Evolutionary conservation across 2,888 invertebrate species (phyloP), one percentile per base, ranked within the genome.

Genomic region (Cephus spinipes): DNA sequence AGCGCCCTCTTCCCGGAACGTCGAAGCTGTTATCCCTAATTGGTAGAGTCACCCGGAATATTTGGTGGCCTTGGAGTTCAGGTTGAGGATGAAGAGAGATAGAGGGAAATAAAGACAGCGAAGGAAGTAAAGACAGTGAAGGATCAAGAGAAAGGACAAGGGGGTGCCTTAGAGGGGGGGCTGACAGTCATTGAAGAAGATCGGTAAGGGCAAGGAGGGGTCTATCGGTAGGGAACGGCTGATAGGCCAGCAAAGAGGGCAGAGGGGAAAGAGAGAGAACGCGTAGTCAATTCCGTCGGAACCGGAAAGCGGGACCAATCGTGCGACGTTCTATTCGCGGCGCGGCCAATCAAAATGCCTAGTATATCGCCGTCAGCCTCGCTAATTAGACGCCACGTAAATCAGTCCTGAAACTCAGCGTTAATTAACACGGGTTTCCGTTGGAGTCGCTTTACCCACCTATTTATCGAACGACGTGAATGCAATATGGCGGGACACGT

Each of bases 341-440:
- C 81, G 83, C 84, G 85, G 88, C 90, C 90, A 90, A 91, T 91
- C 91, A 91, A 90, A 91, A 91, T 91, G 90, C 90, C 89, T 90
- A 89, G 88, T 89, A 82, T 89, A 90, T 90, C 89, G 89, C 88
- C 89, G 89, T 89, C 90, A 90, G 89, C 87, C 87, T 85, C 87
- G 89, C 90, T 91, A 91, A 91, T 91, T 91, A 91, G 91, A 91
- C 90, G 91, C 90, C 90, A 90, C 90, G 91, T 91, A 90, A 90
- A 90, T 91, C 91, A 91, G 91, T 89, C 89, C 89, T 90, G 90
- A 90, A 90, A 90, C 90, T 90, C 89, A 89, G 89, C 90, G 91
- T 90, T 91, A 91, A 91, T 91, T 90, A 91, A 90, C 91, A 90
- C 90, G 89, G 87, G 89, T 89, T 90, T 90, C 88, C 87, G 88